Conservation (phyloP, 1,140 invertebrate species). For the Macrosteles quadrilineatus region DNA sequence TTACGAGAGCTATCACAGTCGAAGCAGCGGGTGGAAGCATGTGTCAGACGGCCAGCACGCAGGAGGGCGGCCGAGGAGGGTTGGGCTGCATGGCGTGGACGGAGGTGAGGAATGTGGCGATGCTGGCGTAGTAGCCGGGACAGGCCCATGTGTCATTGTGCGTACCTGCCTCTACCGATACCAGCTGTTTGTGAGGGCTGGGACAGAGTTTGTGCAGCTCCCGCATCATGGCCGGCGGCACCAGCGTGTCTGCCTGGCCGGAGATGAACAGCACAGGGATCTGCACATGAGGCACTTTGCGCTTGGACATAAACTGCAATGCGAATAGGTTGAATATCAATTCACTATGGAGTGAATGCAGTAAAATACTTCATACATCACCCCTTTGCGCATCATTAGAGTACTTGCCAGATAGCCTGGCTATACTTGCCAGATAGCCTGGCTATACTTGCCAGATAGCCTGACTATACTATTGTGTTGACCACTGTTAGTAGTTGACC, state of each 20-base stretch:
- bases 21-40: background rate
- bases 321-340: slow-evolving; percentile 10
- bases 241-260: slow-evolving; percentile 78
- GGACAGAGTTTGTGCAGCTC: slow-evolving; percentile 70
- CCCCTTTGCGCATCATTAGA: no score
- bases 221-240: slow-evolving; percentile 84
- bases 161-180: slow-evolving; percentile 71
- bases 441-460: no score
- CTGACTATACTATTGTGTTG: no score
- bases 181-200: slow-evolving; percentile 68
- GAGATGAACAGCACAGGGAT: slow-evolving; percentile 78
- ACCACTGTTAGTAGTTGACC: no score
- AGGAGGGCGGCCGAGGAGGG: slow-evolving; percentile 2
- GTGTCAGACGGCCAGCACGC: slow-evolving; percentile 4
- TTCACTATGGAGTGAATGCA: slow-evolving; percentile 32
- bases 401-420: no score
- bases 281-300: slow-evolving; percentile 66
- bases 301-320: slow-evolving; percentile 69
- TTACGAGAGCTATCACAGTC: no score
- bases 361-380: background rate
- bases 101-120: slow-evolving; percentile 38
- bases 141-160: slow-evolving; percentile 87
- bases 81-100: slow-evolving; percentile 33
- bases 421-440: no score
- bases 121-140: slow-evolving; percentile 40